Base-by-base conservation (phyloP, 2,888 invertebrate genomes). In the Cerceris rybyensis region DNA sequence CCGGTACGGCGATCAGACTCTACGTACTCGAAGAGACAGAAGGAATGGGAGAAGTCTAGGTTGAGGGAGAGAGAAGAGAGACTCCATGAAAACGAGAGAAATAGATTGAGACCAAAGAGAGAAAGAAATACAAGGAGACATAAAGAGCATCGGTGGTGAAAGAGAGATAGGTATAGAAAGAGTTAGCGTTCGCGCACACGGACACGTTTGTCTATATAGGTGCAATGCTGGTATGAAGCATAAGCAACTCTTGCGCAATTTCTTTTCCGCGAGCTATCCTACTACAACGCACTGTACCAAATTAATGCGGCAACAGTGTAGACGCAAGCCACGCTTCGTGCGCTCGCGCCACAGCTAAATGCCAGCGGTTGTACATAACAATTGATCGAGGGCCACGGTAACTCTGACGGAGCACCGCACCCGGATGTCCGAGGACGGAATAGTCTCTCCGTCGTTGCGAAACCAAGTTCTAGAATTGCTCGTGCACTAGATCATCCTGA, bases 381-480 rank as follows among this genome's bases (percentile, higher is more conserved):
- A 86, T 87, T 81, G 86, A 87, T 87, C 85, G 81, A 80, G 80
- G 69, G 73, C 68, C 78, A 71, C 57, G 58, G 63, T 41, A 59
- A 55, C 8, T 11, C 55, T 13, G 75, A 49, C 64, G 61, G 66
- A 28, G 63, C 66, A 61, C 64, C 65, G 70, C 85, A 89, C 89
- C 90, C 89, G 89, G 89, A 89, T 89, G 89, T 89, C 90, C 89
- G 89, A 88, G 72, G 77, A 78, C 79, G 80, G 71, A 76, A 70
- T 59, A 54, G 58, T 49, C 67, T 69, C 60, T 81, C 76, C 11
- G 70, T n/a, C 55, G 61, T 80, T 80, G 67, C 80, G 80, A 80
- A 80, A 78, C 50, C 70, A 63, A 70, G 74, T 50, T 68, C 66
- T 70, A 60, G 70, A 73, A 78, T 80, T 72, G 72, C 64, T 70